Evolutionary conservation across 2,113 vertebrate species (phyloP).

Genomic region (Dicrurus megarhynchus): DNA sequence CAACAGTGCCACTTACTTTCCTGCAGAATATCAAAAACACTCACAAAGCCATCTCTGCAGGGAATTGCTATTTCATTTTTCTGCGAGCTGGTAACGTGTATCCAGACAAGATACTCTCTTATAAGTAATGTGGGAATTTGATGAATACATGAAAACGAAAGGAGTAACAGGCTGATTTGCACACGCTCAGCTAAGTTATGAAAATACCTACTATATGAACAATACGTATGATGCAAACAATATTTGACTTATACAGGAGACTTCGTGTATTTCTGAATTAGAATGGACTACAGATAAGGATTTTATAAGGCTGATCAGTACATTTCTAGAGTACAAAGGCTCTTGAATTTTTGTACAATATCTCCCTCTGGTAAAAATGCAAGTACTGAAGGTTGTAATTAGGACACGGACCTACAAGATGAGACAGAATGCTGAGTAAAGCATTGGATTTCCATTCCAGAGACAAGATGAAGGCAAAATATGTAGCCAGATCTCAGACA

Average conservation of each 20-base stretch:
- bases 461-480: not conserved
- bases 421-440: not conserved
- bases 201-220: not conserved
- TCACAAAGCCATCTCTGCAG: not conserved
- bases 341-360: not conserved
- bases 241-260: not conserved
- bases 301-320: not conserved
- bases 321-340: not conserved
- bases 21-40: not conserved
- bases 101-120: not conserved
- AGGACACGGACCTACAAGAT: not conserved
- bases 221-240: not conserved
- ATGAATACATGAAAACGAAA: not conserved
- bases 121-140: not conserved
- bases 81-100: not conserved
- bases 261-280: not conserved
- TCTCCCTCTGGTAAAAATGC: not conserved
- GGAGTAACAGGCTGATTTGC: not conserved
- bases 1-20: slow-evolving; percentile 1
- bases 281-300: not conserved
- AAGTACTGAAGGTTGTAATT: not conserved
- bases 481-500: not conserved
- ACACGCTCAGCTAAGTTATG: not conserved
- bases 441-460: not conserved
- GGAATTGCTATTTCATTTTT: not conserved